Base-by-base conservation (phyloP, 2,888 invertebrate genomes). In the Acronicta leporina region DNA sequence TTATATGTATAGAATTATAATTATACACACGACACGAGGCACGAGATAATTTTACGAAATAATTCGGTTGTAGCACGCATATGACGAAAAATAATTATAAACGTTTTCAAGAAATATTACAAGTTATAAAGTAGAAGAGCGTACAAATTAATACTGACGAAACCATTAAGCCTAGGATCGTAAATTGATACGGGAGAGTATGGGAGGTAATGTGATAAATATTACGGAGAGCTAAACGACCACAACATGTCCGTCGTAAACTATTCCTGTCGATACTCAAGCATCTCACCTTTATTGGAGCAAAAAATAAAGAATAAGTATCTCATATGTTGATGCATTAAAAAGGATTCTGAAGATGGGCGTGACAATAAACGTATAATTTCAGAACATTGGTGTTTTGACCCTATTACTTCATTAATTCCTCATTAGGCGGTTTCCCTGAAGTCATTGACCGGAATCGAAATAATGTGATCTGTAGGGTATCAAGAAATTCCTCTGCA, bases 211-310 rank as follows among this genome's bases (percentile, higher is more conserved):
- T 45, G 54, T 16, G 38, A 73, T 75, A 69, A 68, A 73, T 69
- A 69, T 53, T 46, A 44, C 33, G 14, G n/a, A 42, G 25, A 20
- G 33, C 51, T 20, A 33, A 59, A 48, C 35, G 27, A 56, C 7
- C 48, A 25, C 46, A 41, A n/a, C n/a, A 61, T 54, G 56, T 9
- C 30, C 11, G 7, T 53, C 71, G 52, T 75, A 75, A 77, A 73
- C 47, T 53, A 40, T 45, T 9, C 8, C 20, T 20, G 57, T 58
- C 68, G 68, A 70, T 70, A 58, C 45, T 7, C 14, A 8, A 4
- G 11, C 30, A 62, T 52, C 47, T 57, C 47, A 65, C 59, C 33
- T 63, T 55, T 63, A 61, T 63, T 47, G 49, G 42, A 30, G 15
- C 38, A 38, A 48, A 38, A 68, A 63, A 63, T 8, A 16, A 47